Percentiles rank a stretch among this genome's conserved stretches.
phyloP scores from a whole-genome alignment of 2,113 vertebrate genomes.

The Catagonus wagneri region DNA sequence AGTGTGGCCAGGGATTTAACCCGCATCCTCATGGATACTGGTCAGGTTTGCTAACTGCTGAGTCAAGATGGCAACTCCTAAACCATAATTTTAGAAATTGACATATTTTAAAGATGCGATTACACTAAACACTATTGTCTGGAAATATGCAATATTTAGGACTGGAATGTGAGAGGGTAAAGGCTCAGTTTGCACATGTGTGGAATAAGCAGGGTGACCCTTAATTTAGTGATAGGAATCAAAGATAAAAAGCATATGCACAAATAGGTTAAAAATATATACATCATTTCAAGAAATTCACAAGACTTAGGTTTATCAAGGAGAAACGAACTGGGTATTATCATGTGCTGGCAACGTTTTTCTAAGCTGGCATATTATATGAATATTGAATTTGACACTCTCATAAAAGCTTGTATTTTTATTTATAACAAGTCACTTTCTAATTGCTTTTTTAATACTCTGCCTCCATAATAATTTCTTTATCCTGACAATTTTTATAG shows the following conservation, averaged over 20 bases:
- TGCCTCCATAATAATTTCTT: constrained; percentile 49
- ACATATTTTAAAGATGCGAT: not conserved
- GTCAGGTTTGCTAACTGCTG: no score
- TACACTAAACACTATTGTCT: not conserved
- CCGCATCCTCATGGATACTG: no score
- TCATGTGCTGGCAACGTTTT: constrained; percentile 34
- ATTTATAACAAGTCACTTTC: constrained; percentile 69
- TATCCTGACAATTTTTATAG: constrained; percentile 58
- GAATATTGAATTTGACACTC: constrained; percentile 70
- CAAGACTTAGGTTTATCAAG: not conserved
- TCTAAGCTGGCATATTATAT: constrained; percentile 51
- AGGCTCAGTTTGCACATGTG: not conserved
- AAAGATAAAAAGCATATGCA: not conserved
- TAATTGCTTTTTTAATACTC: constrained; percentile 72
- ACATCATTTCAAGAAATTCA: not conserved
- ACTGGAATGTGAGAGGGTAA: not conserved
- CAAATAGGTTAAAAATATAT: not conserved
- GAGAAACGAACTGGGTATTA: not conserved
- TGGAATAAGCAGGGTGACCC: not conserved
- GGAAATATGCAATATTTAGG: not conserved
- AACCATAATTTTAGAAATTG: not conserved
- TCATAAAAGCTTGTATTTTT: constrained; percentile 63
- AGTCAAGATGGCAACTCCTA: not conserved
- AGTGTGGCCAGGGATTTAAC: no score
- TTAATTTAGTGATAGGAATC: not conserved